Percentiles rank a stretch among this genome's conserved stretches.
Evolutionary conservation across 2,113 vertebrate genomes (phyloP).

Genomic region (Tichodroma muraria): DNA sequence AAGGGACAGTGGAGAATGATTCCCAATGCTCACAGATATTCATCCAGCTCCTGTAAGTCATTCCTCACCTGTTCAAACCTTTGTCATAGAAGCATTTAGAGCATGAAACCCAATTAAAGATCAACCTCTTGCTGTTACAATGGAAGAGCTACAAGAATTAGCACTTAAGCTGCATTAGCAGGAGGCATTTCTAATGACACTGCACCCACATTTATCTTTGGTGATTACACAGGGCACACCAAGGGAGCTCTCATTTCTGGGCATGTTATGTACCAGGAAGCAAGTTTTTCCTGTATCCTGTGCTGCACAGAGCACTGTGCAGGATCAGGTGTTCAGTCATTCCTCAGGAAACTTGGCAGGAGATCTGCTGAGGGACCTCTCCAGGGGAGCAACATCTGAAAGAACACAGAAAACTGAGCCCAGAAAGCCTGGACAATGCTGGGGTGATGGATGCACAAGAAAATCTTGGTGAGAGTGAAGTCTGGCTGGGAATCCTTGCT

Average conservation of each 20-base stretch:
- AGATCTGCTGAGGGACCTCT: background rate
- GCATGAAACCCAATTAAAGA: constrained; percentile 67
- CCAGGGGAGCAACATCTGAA: background rate
- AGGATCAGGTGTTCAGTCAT: background rate
- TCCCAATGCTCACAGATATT: background rate
- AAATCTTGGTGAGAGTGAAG: background rate
- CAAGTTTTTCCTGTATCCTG: background rate
- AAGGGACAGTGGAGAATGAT: background rate
- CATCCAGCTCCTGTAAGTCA: constrained; percentile 4
- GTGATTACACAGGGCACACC: background rate
- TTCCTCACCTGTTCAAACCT: constrained; percentile 59
- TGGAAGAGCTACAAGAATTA: constrained; percentile 58
- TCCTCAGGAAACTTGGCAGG: background rate
- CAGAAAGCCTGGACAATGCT: background rate
- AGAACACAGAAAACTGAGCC: background rate
- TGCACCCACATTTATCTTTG: constrained; percentile 40
- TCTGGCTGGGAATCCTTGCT: background rate
- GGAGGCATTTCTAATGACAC: constrained; percentile 2
- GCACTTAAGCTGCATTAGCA: constrained; percentile 62
- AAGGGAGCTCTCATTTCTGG: background rate
- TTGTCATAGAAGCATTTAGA: constrained; percentile 60
- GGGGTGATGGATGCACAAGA: background rate
- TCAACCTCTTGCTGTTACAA: constrained; percentile 53
- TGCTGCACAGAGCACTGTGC: background rate
- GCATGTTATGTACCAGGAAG: background rate